Percentiles rank a stretch among this genome's conserved stretches.
Conservation (phyloP, 2,113 vertebrate genomes). For the Eublepharis macularius region DNA sequence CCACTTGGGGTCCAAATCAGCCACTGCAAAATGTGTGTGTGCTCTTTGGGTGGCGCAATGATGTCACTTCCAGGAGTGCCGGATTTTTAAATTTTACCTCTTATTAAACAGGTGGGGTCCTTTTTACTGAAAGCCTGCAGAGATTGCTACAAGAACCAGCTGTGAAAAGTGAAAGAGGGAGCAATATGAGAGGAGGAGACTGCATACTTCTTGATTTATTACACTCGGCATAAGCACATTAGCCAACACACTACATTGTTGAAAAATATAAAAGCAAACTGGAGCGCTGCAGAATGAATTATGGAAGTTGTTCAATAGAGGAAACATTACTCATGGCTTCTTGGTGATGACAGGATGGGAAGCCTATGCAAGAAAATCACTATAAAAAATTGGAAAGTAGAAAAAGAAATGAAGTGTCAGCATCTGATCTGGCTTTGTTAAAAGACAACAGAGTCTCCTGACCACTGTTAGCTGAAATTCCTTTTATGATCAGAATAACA, state of each 20-base stretch:
- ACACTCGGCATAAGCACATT: conserved; percentile 8
- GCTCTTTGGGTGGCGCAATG: no score
- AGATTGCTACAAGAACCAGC: not conserved
- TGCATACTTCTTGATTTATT: conserved; percentile 17
- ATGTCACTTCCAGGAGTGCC: no score
- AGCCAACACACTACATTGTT: not conserved
- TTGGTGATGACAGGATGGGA: not conserved
- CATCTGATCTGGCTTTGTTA: not conserved
- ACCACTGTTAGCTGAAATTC: not conserved
- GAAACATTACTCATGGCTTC: conserved; percentile 13
- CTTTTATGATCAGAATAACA: not conserved
- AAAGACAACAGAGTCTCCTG: not conserved
- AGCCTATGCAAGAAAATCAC: not conserved
- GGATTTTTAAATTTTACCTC: not conserved
- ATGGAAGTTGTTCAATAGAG: conserved; percentile 20
- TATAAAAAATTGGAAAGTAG: not conserved
- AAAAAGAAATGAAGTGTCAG: not conserved
- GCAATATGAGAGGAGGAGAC: not conserved
- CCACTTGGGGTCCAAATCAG: no score
- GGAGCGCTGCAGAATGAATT: conserved; percentile 1
- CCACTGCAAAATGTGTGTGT: no score
- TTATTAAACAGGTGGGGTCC: not conserved
- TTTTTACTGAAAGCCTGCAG: not conserved
- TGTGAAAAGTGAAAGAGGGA: not conserved
- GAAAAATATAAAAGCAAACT: conserved; percentile 25